A percentile compares a stretch with the other conserved stretches of the same genome.
Conservation (phyloP, 2,113 vertebrate genomes). For the Taxidea taxus region DNA sequence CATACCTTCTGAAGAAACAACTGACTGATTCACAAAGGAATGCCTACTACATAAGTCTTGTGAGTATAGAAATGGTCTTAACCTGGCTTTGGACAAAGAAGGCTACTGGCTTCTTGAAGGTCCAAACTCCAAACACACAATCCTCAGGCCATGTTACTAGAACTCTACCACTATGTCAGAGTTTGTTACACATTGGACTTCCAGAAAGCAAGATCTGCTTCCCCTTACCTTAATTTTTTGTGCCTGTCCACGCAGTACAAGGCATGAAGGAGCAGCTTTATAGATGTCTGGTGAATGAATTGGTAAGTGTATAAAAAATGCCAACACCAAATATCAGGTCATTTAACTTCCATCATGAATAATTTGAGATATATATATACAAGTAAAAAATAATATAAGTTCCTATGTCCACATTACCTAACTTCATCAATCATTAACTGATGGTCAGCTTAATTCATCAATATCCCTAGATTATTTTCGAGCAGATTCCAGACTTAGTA, state of each 20-base stretch:
- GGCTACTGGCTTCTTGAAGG: background rate
- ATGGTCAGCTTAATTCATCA: background rate
- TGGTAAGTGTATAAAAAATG: background rate
- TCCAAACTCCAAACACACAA: background rate
- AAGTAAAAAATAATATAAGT: background rate
- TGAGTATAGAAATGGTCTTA: background rate
- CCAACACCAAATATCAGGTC: background rate
- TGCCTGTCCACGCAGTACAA: background rate
- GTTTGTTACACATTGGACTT: background rate
- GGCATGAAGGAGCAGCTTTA: background rate
- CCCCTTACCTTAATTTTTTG: background rate
- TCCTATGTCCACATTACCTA: background rate
- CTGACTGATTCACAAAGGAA: background rate
- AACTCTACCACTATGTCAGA: background rate
- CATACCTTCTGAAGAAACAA: background rate
- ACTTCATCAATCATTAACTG: background rate
- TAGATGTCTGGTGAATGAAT: background rate
- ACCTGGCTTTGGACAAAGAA: background rate
- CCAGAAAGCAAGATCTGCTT: background rate
- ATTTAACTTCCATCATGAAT: background rate
- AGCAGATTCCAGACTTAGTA: background rate
- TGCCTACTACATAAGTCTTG: background rate
- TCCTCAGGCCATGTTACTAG: background rate
- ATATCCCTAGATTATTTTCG: background rate
- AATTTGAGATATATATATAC: background rate